Percentiles rank a stretch among this genome's conserved stretches.
These are phyloP conservation scores for Himalopsyche japonica DNA, from an alignment of 2,888 invertebrate species.

Conservation along the genomic window DNA sequence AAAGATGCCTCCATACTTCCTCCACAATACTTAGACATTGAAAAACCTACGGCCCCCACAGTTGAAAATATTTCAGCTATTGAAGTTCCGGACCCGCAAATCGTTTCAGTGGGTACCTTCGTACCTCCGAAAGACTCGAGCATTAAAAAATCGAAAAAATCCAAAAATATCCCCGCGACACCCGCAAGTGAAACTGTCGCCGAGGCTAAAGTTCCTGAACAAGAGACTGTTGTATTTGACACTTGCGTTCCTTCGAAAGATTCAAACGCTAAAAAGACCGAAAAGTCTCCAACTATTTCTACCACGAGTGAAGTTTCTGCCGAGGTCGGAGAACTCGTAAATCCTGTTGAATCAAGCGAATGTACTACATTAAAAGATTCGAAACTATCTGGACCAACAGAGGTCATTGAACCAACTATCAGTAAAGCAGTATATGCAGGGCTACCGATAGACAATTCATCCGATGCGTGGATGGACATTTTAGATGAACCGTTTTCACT, in stretches of 20 bases:
- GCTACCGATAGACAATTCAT: conserved; percentile 42
- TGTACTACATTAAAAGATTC: neutral
- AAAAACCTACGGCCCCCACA: no score
- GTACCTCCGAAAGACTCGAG: neutral
- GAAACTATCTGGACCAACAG: neutral
- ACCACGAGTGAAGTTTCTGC: neutral
- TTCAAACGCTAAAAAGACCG: no score
- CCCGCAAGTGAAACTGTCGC: neutral
- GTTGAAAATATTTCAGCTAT: no score
- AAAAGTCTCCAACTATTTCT: neutral
- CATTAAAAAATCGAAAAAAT: no score
- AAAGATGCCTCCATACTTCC: no score
- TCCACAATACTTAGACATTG: no score
- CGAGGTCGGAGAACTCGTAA: neutral
- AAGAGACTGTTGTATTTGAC: neutral
- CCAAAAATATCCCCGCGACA: neutral
- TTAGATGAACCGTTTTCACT: conserved; percentile 45
- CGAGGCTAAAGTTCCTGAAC: neutral
- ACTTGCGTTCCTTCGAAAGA: neutral
- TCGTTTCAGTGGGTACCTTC: neutral
- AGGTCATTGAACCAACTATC: neutral
- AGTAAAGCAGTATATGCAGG: conserved; percentile 20
- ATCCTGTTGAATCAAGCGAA: no score
- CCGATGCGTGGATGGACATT: conserved; percentile 43
- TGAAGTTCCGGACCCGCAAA: neutral